Evolutionary conservation across 1,140 invertebrate species (phyloP), one percentile per base, ranked within the genome.

Genomic region (Pogonus chalceus): DNA sequence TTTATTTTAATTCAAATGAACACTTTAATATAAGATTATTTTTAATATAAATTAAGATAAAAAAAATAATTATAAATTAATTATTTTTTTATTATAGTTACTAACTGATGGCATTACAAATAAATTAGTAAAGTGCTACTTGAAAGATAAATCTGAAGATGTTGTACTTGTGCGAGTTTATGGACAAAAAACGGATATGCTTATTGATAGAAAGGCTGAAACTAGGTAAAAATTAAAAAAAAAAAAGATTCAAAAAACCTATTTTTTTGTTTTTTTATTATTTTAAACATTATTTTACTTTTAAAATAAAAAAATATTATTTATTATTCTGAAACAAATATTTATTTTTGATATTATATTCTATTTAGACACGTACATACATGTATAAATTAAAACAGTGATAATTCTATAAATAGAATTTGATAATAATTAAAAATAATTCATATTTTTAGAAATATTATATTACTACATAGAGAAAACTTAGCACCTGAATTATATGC

Each of bases 61-160:
- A 46, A n/a, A 7, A 7, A 7, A 46, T 46, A 46, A 4, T 46
- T 4, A 16, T 46, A 18, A 4, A 20, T 46, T 7, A 4, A 46
- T 16, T 46, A 18, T 20, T 51, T 18, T 10, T 26, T 51, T 20
- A 21, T 21, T 49, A 54, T 69, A 96, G 92, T 69, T 85, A 60
- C 96, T 96, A 71, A 96, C 90, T 52, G 89, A 94, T 79, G 95
- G 95, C 23, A 93, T 96, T 51, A 95, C 94, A 48, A 98, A 98
- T 75, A 91, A 89, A 70, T 77, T 98, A 55, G 76, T 97, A 46
- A 88, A 87, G 22, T 88, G 91, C 61, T 88, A 58, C 20, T 22
- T 57, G 7, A 55, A 71, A 31, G 56, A 60, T 49, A 58, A 60
- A 55, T 69, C 74, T 53, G 67, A 76, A 58, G 75, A 84, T 62